Percentiles rank a stretch among this genome's conserved stretches.
Conservation (phyloP, 1,140 invertebrate species). For the Musca vetustissima region DNA sequence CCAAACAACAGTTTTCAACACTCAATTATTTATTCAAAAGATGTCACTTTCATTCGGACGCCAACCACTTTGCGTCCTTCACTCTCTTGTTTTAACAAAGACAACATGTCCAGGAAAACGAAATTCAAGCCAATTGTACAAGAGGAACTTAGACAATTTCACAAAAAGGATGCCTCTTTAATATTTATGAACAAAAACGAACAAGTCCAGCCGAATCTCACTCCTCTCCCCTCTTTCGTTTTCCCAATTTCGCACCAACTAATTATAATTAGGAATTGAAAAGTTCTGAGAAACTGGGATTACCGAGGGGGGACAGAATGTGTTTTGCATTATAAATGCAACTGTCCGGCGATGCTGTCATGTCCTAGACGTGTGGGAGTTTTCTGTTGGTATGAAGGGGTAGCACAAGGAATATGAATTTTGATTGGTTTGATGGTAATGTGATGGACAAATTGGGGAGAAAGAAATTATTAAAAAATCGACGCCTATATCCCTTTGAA, state of each 20-base stretch:
- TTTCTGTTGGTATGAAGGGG: too few species aligned
- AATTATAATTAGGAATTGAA: slow-evolving; percentile 21
- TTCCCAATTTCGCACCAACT: not conserved
- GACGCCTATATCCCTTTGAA: too few species aligned
- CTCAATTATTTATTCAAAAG: slow-evolving; percentile 10
- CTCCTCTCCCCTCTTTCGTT: not conserved
- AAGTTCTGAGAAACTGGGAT: slow-evolving; percentile 10
- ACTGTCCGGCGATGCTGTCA: not conserved
- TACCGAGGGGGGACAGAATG: not conserved
- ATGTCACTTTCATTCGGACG: slow-evolving; percentile 12
- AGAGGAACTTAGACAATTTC: too few species aligned
- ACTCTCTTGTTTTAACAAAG: too few species aligned
- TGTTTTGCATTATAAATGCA: slow-evolving; percentile 7
- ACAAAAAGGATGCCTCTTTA: not conserved
- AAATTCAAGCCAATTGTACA: too few species aligned
- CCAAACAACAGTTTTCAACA: not conserved
- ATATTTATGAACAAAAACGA: slow-evolving; percentile 9
- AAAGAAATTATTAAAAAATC: too few species aligned
- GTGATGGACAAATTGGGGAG: not conserved
- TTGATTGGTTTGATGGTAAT: not conserved
- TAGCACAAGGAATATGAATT: not conserved
- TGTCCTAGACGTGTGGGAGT: too few species aligned
- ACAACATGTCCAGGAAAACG: too few species aligned
- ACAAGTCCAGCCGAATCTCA: not conserved
- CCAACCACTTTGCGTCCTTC: too few species aligned